Evolutionary conservation across 2,113 vertebrate species (phyloP).

Genomic region (Cromileptes altivelis): DNA sequence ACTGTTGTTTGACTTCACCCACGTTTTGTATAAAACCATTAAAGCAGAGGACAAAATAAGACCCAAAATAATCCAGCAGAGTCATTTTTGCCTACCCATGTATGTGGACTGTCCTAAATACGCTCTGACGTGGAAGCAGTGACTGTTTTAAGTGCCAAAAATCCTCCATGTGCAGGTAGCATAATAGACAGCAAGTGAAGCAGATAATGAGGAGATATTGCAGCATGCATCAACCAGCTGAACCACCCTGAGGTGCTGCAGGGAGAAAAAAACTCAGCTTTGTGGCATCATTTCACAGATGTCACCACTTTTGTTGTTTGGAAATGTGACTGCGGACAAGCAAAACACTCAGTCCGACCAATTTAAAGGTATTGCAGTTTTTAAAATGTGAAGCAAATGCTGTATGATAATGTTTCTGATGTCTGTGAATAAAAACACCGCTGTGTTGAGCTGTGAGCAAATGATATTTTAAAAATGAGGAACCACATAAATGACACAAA

Average conservation of each 20-base stretch:
- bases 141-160: not conserved
- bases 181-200: not conserved
- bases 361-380: not conserved
- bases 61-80: too few relatives aligned
- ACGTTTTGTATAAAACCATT: not conserved
- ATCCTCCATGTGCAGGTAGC: not conserved
- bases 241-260: not conserved
- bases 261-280: not conserved
- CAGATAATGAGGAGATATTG: slow-evolving; percentile 6
- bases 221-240: not conserved
- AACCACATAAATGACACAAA: slow-evolving; percentile 81
- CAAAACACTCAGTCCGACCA: not conserved
- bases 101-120: not conserved
- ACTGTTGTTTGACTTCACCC: too few relatives aligned
- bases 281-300: not conserved
- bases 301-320: not conserved
- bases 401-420: not conserved
- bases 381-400: not conserved
- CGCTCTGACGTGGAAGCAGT: not conserved
- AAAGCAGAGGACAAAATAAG: not conserved
- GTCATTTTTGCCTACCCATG: not conserved
- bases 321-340: not conserved
- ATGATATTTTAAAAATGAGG: not conserved
- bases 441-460: not conserved
- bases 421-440: not conserved